Base-by-base conservation (phyloP, 2,113 vertebrate species). In the Sturnus vulgaris region DNA sequence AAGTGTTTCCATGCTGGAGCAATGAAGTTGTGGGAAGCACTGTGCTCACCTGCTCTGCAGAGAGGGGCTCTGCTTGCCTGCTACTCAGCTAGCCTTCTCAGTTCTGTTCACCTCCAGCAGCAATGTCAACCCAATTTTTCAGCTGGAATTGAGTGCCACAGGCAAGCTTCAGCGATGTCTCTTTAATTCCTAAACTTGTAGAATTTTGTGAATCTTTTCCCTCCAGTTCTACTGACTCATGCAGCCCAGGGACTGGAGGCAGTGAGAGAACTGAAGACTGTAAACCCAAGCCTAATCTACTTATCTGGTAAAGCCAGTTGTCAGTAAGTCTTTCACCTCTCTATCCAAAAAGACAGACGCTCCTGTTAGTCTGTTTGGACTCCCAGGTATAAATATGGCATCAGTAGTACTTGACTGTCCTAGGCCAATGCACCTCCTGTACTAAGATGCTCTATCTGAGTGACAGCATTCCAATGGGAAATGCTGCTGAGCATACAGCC, bases 111-210 rank as follows among this genome's bases (percentile, higher is more conserved):
- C 86, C 90, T 96, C 92, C 92, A 90, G 84, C 84, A 91, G 72
- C 95, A 96, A 95, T 93, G 94, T 96, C 96, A 82, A 91, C 90
- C 93, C 87, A 79, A 2, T 94, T 96, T 81, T 86, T 89, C 84
- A 88, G 95, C 93, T 96, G 86, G 78, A 94, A 69, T 86, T 42
- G 12, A 95, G 84, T 11, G 84, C 96, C 79, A 79, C 72, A 76
- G 95, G 96, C 78, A 52, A 79, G 79, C 72, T 95, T 49, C 25
- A 14, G 94, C 88, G 73, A 96, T 96, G 86, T 95, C 90, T 95
- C 92, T 92, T 95, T 89, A 93, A 96, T 96, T 95, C 86, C 82
- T 73, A 68, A 83, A 85, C 82, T 95, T 92, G 90, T 66, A 95
- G 81, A 73, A 86, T 90, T 86, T 49, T 46, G 76, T 90, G 60